Base-by-base conservation (phyloP, 2,888 invertebrate genomes). In the Hoplodrina blanda region DNA sequence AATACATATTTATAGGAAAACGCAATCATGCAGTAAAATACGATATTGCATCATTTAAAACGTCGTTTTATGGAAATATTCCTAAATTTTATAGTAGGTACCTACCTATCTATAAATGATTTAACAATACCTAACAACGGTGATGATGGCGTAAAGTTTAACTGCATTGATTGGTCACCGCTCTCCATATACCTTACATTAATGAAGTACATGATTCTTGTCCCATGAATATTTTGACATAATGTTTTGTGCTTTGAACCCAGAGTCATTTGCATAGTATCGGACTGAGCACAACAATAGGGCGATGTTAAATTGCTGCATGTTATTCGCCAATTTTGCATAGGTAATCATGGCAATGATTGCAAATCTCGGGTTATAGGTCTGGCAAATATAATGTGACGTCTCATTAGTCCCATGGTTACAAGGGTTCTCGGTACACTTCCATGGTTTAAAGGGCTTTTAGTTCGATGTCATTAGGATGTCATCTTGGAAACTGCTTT, bases 211-310 rank as follows among this genome's bases (percentile, higher is more conserved):
- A 13, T 44, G 25, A 44, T 5, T 62, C 52, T 11, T 25, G 19
- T 41, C 44, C 54, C 44, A 66, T 79, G 65, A 69, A 63, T 66
- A 80, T 57, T 68, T 59, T 73, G 37, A 52, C 19, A 25, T 52
- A n/a, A n/a, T 33, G 54, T 17, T 75, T 25, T 25, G 30, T n/a
- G 73, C 49, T 50, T n/a, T 59, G 2, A 19, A 41, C 25, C 33
- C 33, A 11, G 8, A 41, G 37, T 17, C 37, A 76, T 73, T 68
- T 69, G 69, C 55, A 73, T 73, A 37, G 11, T n/a, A 54, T 59
- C 20, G 8, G 17, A 17, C 30, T 33, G 17, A 4, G 11, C 15
- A 19, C 25, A 17, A 61, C 53, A 62, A 62, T 53, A 61, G 19
- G 30, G 55, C 10, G 4, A 44, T 37, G 25, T 19, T 15, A 33